These are phyloP conservation scores for Scaptomyza hsui DNA, from an alignment of 1,140 invertebrate genomes.

Conservation along the genomic window DNA sequence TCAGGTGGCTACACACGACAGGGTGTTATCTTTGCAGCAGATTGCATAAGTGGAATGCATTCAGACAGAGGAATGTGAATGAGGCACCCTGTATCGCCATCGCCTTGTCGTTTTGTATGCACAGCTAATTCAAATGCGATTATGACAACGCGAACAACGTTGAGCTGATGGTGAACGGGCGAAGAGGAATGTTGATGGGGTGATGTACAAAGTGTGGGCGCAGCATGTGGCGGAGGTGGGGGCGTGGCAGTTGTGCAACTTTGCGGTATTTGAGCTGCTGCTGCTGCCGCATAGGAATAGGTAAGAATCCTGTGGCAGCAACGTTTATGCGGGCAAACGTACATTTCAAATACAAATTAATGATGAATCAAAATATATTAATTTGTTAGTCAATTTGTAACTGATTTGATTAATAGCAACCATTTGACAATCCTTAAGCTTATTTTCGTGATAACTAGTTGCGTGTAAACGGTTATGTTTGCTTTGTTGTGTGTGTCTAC, in stretches of 20 bases:
- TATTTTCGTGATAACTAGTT: background rate
- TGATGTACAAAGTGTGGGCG: background rate
- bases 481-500: constrained; percentile 1
- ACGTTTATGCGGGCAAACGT: constrained; percentile 47
- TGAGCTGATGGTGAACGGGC: constrained; percentile 1
- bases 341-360: background rate
- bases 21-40: constrained; percentile 30
- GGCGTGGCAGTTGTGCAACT: constrained; percentile 52
- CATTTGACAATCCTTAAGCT: background rate
- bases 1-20: constrained; percentile 52
- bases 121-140: constrained; percentile 81
- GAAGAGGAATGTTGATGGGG: background rate
- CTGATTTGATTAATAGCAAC: too few relatives aligned
- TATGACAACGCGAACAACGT: constrained; percentile 77
- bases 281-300: constrained; percentile 58
- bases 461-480: constrained; percentile 41
- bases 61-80: background rate
- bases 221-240: background rate
- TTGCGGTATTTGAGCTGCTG: constrained; percentile 78
- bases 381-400: background rate
- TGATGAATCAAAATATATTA: background rate
- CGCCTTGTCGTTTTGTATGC: constrained; percentile 62
- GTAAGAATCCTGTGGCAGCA: constrained; percentile 47
- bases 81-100: constrained; percentile 55
- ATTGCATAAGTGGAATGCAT: background rate